Evolutionary conservation across 30 jellyfish, hydroid and myxozoan species (phyloP).

Genomic region (Pelagia noctiluca): DNA sequence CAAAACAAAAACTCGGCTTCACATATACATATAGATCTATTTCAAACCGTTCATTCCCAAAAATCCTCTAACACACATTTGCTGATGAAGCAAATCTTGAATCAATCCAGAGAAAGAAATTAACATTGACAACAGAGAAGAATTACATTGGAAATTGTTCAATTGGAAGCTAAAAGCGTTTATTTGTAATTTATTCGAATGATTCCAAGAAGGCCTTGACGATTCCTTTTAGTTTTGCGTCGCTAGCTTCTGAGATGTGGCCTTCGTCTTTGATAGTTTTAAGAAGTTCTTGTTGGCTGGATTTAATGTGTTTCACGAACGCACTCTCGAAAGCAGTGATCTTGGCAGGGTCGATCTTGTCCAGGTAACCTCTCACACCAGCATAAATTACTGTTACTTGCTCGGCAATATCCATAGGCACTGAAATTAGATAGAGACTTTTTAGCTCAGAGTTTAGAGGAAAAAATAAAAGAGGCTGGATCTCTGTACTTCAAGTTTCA

Average conservation of each 20-base stretch:
- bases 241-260: constrained; percentile 93
- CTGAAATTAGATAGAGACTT: constrained; percentile 53
- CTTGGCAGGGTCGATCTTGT: constrained; percentile 92
- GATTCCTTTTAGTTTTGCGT: constrained; percentile 84
- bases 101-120: constrained; percentile 41
- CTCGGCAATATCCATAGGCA: constrained; percentile 99
- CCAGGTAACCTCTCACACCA: constrained; percentile 98
- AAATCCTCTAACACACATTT: too few species aligned
- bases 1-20: too few species aligned
- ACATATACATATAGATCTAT: too few species aligned
- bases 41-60: too few species aligned
- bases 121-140: constrained; percentile 58
- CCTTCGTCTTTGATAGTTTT: constrained; percentile 94
- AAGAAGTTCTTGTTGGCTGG: constrained; percentile 81
- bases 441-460: too few species aligned
- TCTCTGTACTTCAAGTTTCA: too few species aligned
- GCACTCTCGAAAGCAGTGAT: constrained; percentile 93
- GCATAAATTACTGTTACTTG: constrained; percentile 97
- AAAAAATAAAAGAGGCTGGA: too few species aligned
- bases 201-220: constrained; percentile 88
- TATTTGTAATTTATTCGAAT: constrained; percentile 61
- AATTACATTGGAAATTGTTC: not conserved
- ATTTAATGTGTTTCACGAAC: constrained; percentile 82
- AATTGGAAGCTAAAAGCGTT: not conserved
- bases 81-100: too few species aligned